Evolutionary conservation across 2,888 invertebrate species (phyloP), one percentile per base, ranked within the genome.

Genomic region (Tuta absoluta): DNA sequence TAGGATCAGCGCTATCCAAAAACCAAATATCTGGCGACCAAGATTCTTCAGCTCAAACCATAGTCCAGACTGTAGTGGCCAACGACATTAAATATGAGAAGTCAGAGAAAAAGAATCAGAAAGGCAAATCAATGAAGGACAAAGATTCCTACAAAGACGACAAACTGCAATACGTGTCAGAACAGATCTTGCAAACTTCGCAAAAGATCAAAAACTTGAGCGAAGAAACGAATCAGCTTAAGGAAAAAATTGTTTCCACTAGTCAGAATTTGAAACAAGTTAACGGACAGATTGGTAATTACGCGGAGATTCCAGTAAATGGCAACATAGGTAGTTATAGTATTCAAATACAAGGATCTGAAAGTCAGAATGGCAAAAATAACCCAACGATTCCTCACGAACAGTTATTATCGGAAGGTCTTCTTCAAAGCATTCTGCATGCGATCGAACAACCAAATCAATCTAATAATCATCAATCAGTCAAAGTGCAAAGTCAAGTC

Each of bases 381-480:
- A 86, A 89, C 10, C 91, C 92, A 0, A 69, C 92, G 76, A 82
- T 89, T 23, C 94, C 95, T 12, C 96, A 97, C 73, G 95, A 95
- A 14, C 95, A 96, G 79, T 92, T 97, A 0, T 83, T 97, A 0
- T 96, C 96, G 0, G 95, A 96, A 77, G 96, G 95, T 0, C 87
- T 97, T 0, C 81, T 97, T 0, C 96, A 96, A 78, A 95, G 96
- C 62, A 96, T 97, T 64, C 81, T 97, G 1, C 94, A 95, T 67
- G 97, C 96, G 0, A 96, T 97, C 59, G 97, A 97, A 76, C 95
- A 96, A 69, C 95, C 95, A 0, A 49, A 0, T 19, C 66, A 67
- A 41, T 48, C 63, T 11, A 66, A 56, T 33, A 1, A 67, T 67
- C n/a, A n/a, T n/a, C n/a, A n/a, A n/a, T n/a, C n/a, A n/a, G 24